Evolutionary conservation across 2,113 vertebrate genomes (phyloP).

Genomic region (Acrocephalus arundinaceus): DNA sequence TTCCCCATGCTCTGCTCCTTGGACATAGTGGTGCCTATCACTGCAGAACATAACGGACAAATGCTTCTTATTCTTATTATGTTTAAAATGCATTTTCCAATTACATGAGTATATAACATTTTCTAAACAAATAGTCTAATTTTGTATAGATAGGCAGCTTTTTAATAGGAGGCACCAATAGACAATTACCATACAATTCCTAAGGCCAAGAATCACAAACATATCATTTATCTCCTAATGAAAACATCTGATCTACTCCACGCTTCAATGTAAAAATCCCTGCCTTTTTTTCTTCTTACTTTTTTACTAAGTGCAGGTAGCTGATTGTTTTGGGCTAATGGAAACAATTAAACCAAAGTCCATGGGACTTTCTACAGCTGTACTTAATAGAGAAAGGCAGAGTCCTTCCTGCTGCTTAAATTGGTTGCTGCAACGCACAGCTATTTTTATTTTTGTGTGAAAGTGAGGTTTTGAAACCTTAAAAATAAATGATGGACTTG

Average conservation of each 20-base stretch:
- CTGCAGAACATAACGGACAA: background rate
- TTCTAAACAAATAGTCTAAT: conserved; percentile 43
- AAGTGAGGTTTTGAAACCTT: conserved; percentile 18
- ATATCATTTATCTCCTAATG: conserved; percentile 3
- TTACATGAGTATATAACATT: background rate
- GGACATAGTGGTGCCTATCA: background rate
- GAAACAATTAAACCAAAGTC: conserved; percentile 30
- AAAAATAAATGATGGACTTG: conserved; percentile 11
- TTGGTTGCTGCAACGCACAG: background rate
- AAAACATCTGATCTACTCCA: background rate
- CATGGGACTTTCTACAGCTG: conserved; percentile 14
- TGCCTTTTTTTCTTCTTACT: background rate
- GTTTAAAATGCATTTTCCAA: conserved; percentile 37
- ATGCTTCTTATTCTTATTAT: background rate
- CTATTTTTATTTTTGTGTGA: conserved; percentile 1
- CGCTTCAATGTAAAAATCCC: background rate
- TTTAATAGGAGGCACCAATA: background rate
- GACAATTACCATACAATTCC: conserved; percentile 14
- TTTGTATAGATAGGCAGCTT: conserved; percentile 22
- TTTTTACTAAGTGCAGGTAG: conserved; percentile 12
- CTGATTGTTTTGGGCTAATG: conserved; percentile 8
- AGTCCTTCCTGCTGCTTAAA: background rate
- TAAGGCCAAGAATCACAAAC: background rate
- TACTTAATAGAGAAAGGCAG: background rate
- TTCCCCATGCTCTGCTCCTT: fast-evolving